These are phyloP conservation scores for Heliocidaris erythrogramma DNA, from an alignment of 35 echinoderm and acorn worm genomes.

Conservation along the genomic window DNA sequence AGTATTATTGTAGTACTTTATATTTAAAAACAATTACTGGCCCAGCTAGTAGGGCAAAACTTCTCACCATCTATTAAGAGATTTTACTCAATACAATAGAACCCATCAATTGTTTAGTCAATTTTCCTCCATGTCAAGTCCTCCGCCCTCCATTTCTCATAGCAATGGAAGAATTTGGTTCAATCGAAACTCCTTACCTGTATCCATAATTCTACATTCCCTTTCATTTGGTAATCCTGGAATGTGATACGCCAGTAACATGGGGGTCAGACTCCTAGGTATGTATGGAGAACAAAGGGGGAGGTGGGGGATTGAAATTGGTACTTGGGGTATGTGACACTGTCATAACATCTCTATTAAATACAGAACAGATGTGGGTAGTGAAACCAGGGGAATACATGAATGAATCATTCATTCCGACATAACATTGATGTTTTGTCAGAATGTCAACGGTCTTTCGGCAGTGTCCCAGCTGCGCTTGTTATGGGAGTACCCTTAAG, in stretches of 20 bases:
- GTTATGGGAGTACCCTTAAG: background rate
- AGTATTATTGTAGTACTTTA: too few relatives aligned
- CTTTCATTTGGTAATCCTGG: background rate
- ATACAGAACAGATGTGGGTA: background rate
- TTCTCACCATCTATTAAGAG: too few relatives aligned
- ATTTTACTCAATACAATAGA: too few relatives aligned
- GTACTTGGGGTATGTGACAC: background rate
- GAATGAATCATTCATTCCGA: too few relatives aligned
- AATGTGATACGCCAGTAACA: background rate
- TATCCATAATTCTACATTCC: background rate
- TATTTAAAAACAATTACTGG: too few relatives aligned
- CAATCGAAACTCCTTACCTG: background rate
- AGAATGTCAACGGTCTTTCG: background rate
- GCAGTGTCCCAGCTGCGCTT: background rate
- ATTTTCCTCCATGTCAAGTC: background rate
- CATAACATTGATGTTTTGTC: background rate
- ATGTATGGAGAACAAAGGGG: background rate
- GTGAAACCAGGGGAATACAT: background rate
- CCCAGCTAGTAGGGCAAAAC: too few relatives aligned
- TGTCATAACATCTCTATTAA: slow-evolving; percentile 12
- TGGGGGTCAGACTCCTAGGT: background rate
- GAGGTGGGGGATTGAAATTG: background rate
- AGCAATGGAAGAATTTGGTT: background rate
- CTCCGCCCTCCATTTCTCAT: background rate
- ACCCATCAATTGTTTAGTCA: too few relatives aligned